These are phyloP conservation scores for Marcusenius ussheri DNA, from an alignment of 2,113 vertebrate genomes.

Conservation along the genomic window DNA sequence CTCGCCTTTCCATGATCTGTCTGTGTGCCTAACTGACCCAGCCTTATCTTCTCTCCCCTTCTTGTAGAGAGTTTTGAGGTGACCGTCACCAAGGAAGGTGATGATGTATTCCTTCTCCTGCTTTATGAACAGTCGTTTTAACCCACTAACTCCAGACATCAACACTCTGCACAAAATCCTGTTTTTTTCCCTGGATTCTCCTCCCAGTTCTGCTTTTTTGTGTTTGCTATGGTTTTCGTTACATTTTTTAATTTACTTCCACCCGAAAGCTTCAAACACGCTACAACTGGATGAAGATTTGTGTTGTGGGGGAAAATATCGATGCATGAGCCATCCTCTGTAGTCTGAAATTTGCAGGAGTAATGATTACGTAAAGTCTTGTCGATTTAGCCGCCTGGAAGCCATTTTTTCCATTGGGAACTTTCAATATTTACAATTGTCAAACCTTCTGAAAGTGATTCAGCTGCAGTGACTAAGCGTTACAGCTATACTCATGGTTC, in stretches of 20 bases:
- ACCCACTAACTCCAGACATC: slow-evolving; percentile 98
- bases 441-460: background rate
- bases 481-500: background rate
- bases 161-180: slow-evolving; percentile 78
- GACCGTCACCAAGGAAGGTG: slow-evolving; percentile 99
- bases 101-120: slow-evolving; percentile 91
- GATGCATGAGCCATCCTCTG: slow-evolving; percentile 94
- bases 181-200: slow-evolving; percentile 62
- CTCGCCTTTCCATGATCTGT: slow-evolving; percentile 33
- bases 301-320: slow-evolving; percentile 79
- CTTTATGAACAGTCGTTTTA: slow-evolving; percentile 77
- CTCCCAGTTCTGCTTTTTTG: slow-evolving; percentile 59
- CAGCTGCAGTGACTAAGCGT: background rate
- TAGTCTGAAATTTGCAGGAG: background rate
- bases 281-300: slow-evolving; percentile 71
- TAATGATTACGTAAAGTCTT: background rate
- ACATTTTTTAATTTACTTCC: slow-evolving; percentile 39
- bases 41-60: slow-evolving; percentile 95
- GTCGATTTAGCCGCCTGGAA: background rate
- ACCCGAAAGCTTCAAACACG: slow-evolving; percentile 44
- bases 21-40: slow-evolving; percentile 79
- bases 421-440: background rate
- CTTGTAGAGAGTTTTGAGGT: slow-evolving; percentile 98
- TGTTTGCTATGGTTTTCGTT: slow-evolving; percentile 43
- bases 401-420: background rate